Evolutionary conservation across 2,888 invertebrate species (phyloP), one percentile per base, ranked within the genome.

Genomic region (Anaspis maculata): DNA sequence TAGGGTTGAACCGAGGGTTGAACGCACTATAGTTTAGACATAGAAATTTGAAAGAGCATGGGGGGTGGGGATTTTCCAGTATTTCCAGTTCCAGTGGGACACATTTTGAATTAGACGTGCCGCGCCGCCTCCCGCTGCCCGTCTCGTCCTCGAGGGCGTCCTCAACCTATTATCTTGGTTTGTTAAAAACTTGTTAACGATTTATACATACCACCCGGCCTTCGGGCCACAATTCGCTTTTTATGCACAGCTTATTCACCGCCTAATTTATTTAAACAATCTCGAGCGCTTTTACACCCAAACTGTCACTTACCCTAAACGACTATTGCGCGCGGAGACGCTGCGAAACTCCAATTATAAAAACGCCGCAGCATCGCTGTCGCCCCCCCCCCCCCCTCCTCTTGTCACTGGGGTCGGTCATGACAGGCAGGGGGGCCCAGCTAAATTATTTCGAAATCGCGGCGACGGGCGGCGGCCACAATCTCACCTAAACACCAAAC

Each of bases 91-190:
- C n/a, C n/a, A n/a, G n/a, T n/a, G n/a, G n/a, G n/a, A n/a, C n/a
- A n/a, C n/a, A n/a, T n/a, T n/a, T n/a, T n/a, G n/a, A n/a, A n/a
- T n/a, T n/a, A n/a, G n/a, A n/a, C n/a, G n/a, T n/a, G n/a, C n/a
- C n/a, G n/a, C n/a, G n/a, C n/a, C n/a, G n/a, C n/a, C n/a, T n/a
- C n/a, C n/a, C 22, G 27, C 15, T 28, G 5, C 19, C 19, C 19
- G 19, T 5, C 19, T 5, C 19, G 19, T 6, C 5, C 19, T 9
- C 5, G 19, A 19, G 19, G 5, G 19, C 19, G 19, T 9, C 19
- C 19, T 19, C 19, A 19, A 19, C 39, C 23, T 37, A 33, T 43
- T 39, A 32, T 35, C 32, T 38, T 27, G 27, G 34, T 37, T 32
- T 30, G 30, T 33, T 27, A 28, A 32, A n/a, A 39, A 38, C 32